Conservation (phyloP, 1,140 invertebrate genomes). For the Ceratoteleas bidentatus region DNA sequence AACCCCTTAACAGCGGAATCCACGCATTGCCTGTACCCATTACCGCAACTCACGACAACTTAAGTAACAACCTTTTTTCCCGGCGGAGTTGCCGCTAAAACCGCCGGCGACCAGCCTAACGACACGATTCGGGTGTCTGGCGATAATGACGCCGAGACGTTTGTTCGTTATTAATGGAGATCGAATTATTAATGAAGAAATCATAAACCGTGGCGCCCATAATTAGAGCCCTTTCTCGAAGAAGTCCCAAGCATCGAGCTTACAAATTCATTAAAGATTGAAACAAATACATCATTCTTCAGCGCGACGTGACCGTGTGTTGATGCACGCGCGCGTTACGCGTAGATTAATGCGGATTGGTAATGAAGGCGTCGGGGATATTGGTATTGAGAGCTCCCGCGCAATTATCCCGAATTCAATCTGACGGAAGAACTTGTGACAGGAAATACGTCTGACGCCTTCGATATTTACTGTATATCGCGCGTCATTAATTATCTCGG, state of each 20-base stretch:
- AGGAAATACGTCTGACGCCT: constrained; percentile 73
- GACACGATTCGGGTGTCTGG: constrained; percentile 14
- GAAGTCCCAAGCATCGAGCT: constrained; percentile 34
- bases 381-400: constrained; percentile 70
- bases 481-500: constrained; percentile 77
- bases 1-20: no score
- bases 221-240: constrained; percentile 34
- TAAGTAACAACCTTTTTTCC: no score
- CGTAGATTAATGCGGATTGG: constrained; percentile 63
- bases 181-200: constrained; percentile 33
- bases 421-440: constrained; percentile 72
- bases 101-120: constrained; percentile 11
- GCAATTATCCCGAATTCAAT: constrained; percentile 74
- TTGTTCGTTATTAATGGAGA: constrained; percentile 42
- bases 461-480: constrained; percentile 77
- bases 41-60: no score
- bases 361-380: constrained; percentile 69
- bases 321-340: constrained; percentile 30
- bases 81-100: constrained; percentile 1
- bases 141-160: constrained; percentile 14
- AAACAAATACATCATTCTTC: constrained; percentile 56
- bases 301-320: constrained; percentile 8
- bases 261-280: constrained; percentile 58
- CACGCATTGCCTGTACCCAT: no score
- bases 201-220: constrained; percentile 1